Evolutionary conservation across 1,140 invertebrate species (phyloP).

Genomic region (Pogonomyrmex californicus): DNA sequence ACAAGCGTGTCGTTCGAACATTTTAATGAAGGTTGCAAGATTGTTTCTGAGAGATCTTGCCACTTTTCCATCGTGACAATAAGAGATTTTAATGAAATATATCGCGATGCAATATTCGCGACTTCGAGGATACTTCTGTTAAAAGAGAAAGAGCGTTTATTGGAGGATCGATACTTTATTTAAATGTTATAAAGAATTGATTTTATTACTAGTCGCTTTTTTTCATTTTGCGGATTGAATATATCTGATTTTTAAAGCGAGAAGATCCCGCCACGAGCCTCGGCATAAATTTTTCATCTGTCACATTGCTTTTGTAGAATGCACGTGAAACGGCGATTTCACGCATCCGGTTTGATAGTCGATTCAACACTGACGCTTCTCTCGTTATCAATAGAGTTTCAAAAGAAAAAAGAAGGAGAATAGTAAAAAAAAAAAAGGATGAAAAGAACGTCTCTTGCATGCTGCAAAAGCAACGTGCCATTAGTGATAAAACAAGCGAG

Average conservation of each 20-base stretch:
- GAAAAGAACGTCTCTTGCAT: conserved; percentile 48
- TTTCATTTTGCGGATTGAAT: background rate
- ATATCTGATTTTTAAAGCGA: background rate
- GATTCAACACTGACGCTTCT: conserved; percentile 26
- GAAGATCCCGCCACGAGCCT: conserved; percentile 47
- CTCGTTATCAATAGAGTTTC: conserved; percentile 26
- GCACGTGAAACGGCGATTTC: conserved; percentile 47
- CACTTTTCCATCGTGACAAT: background rate
- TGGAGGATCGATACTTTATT: background rate
- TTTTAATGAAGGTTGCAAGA: conserved; percentile 4
- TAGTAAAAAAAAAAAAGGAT: background rate
- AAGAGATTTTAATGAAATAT: background rate
- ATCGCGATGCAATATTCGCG: background rate
- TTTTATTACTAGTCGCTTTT: background rate
- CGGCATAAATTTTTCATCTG: conserved; percentile 71
- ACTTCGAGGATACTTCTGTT: background rate
- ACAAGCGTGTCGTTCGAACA: background rate
- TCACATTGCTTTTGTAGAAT: conserved; percentile 82
- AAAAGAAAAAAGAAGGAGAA: background rate
- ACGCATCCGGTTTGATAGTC: conserved; percentile 40
- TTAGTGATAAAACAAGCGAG: conserved; percentile 64
- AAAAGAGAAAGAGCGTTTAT: background rate
- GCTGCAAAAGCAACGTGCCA: conserved; percentile 48
- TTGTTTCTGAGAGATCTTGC: background rate
- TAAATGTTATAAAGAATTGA: background rate